Conservation (phyloP, 2,888 invertebrate species). For the Micoletzkya japonica region DNA sequence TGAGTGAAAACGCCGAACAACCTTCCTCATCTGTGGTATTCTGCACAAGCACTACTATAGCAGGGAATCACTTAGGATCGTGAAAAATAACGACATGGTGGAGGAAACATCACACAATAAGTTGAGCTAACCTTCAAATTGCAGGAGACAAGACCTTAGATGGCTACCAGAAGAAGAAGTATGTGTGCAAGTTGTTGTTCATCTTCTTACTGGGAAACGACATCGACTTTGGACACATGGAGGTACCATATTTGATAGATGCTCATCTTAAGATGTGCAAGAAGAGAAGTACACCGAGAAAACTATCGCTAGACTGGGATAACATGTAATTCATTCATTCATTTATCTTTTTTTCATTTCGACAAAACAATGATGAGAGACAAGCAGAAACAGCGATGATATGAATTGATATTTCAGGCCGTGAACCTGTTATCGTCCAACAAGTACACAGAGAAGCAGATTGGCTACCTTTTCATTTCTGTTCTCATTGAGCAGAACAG, state of each 20-base stretch:
- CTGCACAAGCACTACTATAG: too few species aligned
- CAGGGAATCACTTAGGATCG: too few species aligned
- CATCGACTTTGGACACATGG: slow-evolving; percentile 99
- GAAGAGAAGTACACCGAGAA: not conserved
- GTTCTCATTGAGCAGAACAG: slow-evolving; percentile 98
- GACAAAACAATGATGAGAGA: not conserved
- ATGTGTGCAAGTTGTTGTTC: slow-evolving; percentile 98
- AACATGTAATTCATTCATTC: not conserved
- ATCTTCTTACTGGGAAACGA: slow-evolving; percentile 99
- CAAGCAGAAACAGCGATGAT: not conserved
- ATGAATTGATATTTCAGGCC: slow-evolving; percentile 68
- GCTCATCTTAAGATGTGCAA: not conserved
- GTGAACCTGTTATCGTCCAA: slow-evolving; percentile 98
- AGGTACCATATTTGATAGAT: slow-evolving; percentile 66
- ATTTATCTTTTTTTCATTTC: slow-evolving; percentile 1
- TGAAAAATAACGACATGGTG: too few species aligned
- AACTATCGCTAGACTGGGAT: not conserved
- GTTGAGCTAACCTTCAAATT: slow-evolving; percentile 28
- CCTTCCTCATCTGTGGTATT: too few species aligned
- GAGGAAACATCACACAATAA: too few species aligned
- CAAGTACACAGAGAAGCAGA: slow-evolving; percentile 99
- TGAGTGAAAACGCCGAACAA: too few species aligned
- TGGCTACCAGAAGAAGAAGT: slow-evolving; percentile 99
- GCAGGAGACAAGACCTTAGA: slow-evolving; percentile 93
- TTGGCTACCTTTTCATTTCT: slow-evolving; percentile 98